A percentile compares a stretch with the other conserved stretches of the same genome.
These are phyloP conservation scores for Gonioctena quinquepunctata DNA, from an alignment of 1,140 invertebrate species.

Conservation along the genomic window DNA sequence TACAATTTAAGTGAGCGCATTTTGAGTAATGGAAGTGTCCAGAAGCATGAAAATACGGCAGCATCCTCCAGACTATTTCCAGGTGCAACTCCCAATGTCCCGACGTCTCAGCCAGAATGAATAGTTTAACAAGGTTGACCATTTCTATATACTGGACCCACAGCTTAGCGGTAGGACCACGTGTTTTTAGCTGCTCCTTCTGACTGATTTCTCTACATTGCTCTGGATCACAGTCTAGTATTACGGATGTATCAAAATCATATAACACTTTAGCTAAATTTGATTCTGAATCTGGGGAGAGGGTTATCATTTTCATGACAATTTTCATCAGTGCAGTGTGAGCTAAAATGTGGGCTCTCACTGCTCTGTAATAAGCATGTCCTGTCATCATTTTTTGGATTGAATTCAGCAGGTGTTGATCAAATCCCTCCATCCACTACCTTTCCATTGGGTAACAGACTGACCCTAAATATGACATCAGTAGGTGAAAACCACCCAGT, in stretches of 20 bases:
- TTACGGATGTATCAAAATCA: no score
- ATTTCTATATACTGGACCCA: constrained; percentile 7
- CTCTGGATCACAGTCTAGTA: no score
- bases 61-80: constrained; percentile 5
- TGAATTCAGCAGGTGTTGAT: not conserved
- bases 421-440: constrained; percentile 18
- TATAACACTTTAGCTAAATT: not conserved
- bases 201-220: not conserved
- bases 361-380: constrained; percentile 1
- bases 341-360: no score
- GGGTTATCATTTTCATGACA: not conserved
- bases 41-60: constrained; percentile 5
- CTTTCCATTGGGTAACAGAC: constrained; percentile 21
- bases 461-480: constrained; percentile 9
- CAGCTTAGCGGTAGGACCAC: not conserved
- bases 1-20: constrained; percentile 40
- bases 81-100: constrained; percentile 8
- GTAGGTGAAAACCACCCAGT: constrained; percentile 10
- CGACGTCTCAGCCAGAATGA: constrained; percentile 5
- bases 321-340: constrained; percentile 3
- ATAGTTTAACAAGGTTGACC: not conserved
- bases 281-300: not conserved
- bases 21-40: constrained; percentile 10
- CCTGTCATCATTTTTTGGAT: constrained; percentile 14
- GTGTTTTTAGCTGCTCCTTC: not conserved